Evolutionary conservation across 2,888 invertebrate genomes (phyloP), one percentile per base, ranked within the genome.

Genomic region (Altica lythri): DNA sequence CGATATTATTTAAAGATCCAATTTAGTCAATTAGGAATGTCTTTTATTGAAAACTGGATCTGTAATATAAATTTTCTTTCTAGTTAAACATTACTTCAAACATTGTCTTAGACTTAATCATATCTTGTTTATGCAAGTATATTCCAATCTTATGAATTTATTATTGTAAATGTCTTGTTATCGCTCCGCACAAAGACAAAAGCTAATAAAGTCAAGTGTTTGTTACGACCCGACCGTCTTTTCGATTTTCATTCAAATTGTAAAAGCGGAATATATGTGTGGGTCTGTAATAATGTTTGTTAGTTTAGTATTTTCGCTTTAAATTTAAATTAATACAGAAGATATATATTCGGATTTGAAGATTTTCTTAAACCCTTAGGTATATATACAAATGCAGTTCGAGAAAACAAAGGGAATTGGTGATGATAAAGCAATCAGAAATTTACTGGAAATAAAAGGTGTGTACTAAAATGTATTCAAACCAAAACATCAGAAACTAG

Each of bases 51-150:
- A n/a, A n/a, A n/a, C n/a, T n/a, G n/a, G n/a, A n/a, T n/a, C n/a
- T n/a, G n/a, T n/a, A n/a, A n/a, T n/a, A n/a, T n/a, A n/a, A n/a
- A n/a, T n/a, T n/a, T n/a, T n/a, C n/a, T n/a, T n/a, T n/a, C n/a
- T n/a, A n/a, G n/a, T n/a, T n/a, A n/a, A n/a, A n/a, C n/a, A n/a
- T n/a, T n/a, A n/a, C n/a, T n/a, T n/a, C n/a, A n/a, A n/a, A n/a
- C n/a, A n/a, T n/a, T n/a, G n/a, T 22, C 40, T 49, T 16, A 22
- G 27, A 30, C 8, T 40, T 42, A 49, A 49, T 49, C 27, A 49
- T 40, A 49, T 49, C 49, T 49, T 49, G 49, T 49, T 49, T 49
- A 49, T 49, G 49, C 40, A 49, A 49, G 40, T 49, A 40, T 16
- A 19, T 42, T 42, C 40, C 19, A 16, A 40, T 40, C 40, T 40